phyloP scores from a whole-genome alignment of 2,113 vertebrate species.

The Tachysurus vachellii region DNA sequence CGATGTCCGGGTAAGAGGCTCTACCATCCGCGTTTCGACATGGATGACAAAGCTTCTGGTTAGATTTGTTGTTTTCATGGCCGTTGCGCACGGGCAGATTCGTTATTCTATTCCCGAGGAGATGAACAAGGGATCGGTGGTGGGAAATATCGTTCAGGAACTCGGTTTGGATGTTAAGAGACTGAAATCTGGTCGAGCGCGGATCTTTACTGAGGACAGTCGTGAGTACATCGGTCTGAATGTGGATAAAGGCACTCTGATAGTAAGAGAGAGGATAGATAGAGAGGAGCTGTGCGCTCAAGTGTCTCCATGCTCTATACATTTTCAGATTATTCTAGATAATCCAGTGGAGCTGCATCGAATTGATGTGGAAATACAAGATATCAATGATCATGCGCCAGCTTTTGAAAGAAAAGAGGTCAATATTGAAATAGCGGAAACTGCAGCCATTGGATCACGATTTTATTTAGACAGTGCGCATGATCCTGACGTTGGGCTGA shows the following conservation, averaged over 20 bases:
- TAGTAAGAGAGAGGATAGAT: conserved; percentile 61
- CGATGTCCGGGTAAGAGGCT: not conserved
- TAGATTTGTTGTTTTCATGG: not conserved
- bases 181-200: conserved; percentile 52
- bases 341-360: conserved; percentile 60
- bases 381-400: conserved; percentile 64
- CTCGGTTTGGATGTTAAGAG: conserved; percentile 49
- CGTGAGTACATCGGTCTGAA: conserved; percentile 54
- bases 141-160: conserved; percentile 48
- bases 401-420: conserved; percentile 63
- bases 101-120: conserved; percentile 49
- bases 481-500: conserved; percentile 73
- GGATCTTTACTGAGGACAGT: conserved; percentile 53
- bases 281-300: conserved; percentile 60
- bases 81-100: conserved; percentile 21
- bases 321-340: conserved; percentile 66
- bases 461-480: conserved; percentile 69
- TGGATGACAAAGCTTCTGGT: not conserved
- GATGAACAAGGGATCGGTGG: conserved; percentile 43
- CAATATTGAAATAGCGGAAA: conserved; percentile 68
- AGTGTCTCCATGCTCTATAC: conserved; percentile 56
- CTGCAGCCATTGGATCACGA: conserved; percentile 58
- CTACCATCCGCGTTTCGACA: not conserved
- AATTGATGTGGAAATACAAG: conserved; percentile 49
- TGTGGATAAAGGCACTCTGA: conserved; percentile 60